phyloP scores from a whole-genome alignment of 2,113 vertebrate species.

The Bambusicola thoracicus region DNA sequence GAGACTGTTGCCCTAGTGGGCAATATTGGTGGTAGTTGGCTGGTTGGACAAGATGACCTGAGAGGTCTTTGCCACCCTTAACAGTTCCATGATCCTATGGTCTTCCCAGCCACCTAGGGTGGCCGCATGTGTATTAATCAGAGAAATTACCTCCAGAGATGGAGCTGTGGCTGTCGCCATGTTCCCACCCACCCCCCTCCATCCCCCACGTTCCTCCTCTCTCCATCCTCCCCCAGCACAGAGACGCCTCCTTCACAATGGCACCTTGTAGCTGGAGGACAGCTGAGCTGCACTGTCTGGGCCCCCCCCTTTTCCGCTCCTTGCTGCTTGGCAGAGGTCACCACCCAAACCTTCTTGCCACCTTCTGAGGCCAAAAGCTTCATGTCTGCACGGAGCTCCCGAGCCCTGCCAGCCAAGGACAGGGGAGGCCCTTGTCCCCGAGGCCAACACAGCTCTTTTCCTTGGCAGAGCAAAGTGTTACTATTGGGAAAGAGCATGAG shows the following conservation, averaged over 20 bases:
- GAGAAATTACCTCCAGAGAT: background rate
- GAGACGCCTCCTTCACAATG: conserved; percentile 29
- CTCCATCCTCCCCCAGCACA: fast-evolving
- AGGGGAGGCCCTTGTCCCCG: conserved; percentile 65
- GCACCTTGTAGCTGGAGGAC: conserved; percentile 51
- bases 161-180: background rate
- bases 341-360: conserved; percentile 33
- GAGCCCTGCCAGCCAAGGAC: conserved; percentile 52
- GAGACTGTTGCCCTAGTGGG: too few species aligned
- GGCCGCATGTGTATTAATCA: fast-evolving
- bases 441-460: conserved; percentile 61
- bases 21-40: too few species aligned
- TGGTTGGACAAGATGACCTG: too few species aligned
- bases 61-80: too few species aligned
- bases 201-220: background rate
- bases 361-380: conserved; percentile 51
- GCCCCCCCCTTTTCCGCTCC: conserved; percentile 5
- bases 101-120: background rate
- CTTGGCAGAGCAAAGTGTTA: conserved; percentile 46
- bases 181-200: background rate
- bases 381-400: conserved; percentile 9
- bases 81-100: too few species aligned
- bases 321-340: conserved; percentile 30
- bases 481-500: conserved; percentile 63
- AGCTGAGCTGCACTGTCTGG: conserved; percentile 25